Percentiles rank a stretch among this genome's conserved stretches.
Conservation (phyloP, 2,888 invertebrate species). For the Prenolepis imparis region DNA sequence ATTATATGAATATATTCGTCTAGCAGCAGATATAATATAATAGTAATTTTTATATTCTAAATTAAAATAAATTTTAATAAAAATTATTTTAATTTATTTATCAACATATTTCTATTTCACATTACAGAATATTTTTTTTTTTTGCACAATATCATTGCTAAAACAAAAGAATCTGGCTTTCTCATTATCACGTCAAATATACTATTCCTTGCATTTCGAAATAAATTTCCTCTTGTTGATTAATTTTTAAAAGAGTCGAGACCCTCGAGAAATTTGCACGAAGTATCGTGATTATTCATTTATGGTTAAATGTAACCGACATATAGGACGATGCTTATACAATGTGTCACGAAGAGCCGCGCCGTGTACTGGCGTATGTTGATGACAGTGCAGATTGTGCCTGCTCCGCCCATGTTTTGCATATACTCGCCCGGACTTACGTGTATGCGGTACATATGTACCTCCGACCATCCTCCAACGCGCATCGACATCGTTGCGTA, state of each 20-base stretch:
- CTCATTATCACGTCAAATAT: neutral
- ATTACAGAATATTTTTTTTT: neutral
- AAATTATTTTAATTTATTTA: neutral
- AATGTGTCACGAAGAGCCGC: conserved; percentile 68
- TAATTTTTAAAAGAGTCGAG: neutral
- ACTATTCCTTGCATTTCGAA: neutral
- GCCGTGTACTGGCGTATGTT: conserved; percentile 76
- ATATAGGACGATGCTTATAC: conserved; percentile 62
- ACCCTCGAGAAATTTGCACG: conserved; percentile 15
- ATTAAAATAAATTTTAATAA: no score
- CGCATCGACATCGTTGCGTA: conserved; percentile 75
- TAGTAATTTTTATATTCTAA: conserved; percentile 1
- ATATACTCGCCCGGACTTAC: conserved; percentile 66
- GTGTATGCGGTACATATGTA: conserved; percentile 57
- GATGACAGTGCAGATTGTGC: conserved; percentile 83
- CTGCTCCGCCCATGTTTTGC: conserved; percentile 79
- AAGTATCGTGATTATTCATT: conserved; percentile 46
- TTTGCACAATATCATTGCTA: neutral
- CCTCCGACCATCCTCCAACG: conserved; percentile 53
- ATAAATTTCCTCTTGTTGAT: neutral
- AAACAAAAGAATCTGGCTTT: neutral
- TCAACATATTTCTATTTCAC: neutral
- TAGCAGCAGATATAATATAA: no score
- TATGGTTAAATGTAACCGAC: conserved; percentile 51
- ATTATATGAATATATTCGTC: neutral